These are phyloP conservation scores for Neotoxoptera formosana DNA, from an alignment of 1,140 invertebrate species.

Conservation along the genomic window DNA sequence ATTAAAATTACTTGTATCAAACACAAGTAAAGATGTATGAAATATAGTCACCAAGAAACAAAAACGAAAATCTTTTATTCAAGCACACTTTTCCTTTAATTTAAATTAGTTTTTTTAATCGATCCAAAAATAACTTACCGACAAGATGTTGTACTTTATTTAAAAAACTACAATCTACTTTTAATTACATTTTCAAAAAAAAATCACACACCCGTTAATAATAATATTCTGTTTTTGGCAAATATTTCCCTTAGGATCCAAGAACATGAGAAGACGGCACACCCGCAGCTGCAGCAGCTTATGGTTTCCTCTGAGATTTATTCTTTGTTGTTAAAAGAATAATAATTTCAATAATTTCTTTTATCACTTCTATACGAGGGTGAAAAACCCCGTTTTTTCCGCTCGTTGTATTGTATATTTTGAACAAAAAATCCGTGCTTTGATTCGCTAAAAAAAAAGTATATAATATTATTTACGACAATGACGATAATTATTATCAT, in stretches of 20 bases:
- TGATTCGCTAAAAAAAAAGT: background rate
- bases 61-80: background rate
- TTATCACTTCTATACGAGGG: background rate
- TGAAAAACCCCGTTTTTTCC: background rate
- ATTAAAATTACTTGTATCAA: background rate
- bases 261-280: background rate
- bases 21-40: background rate
- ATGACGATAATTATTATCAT: background rate
- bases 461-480: background rate
- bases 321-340: background rate
- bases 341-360: background rate
- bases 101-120: background rate
- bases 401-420: background rate
- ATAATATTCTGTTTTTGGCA: background rate
- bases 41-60: background rate
- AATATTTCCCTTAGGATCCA: background rate
- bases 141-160: background rate
- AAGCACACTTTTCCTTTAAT: background rate
- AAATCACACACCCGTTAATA: background rate
- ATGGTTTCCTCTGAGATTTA: background rate
- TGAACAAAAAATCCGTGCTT: background rate
- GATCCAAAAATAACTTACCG: background rate
- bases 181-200: background rate
- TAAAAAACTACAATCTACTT: background rate
- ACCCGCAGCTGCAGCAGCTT: background rate